Evolutionary conservation across 1,140 invertebrate genomes (phyloP), one percentile per base, ranked within the genome.

Genomic region (Lepidostoma basale): DNA sequence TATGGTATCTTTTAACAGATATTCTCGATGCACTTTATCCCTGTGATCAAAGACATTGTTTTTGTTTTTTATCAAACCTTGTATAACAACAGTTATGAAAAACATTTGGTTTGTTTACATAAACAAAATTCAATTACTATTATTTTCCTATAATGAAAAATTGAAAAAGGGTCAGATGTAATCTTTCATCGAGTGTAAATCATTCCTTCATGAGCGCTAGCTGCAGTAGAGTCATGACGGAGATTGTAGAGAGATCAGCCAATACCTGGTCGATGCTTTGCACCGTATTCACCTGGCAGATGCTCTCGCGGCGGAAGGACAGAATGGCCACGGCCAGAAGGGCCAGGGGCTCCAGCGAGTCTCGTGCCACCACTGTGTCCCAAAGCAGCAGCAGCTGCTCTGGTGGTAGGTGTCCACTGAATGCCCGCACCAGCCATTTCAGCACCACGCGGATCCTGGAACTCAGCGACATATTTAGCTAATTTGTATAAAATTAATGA

Each of bases 351-450:
- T 97, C 94, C 30, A 98, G 77, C 3, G 94, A 95, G 78, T 97
- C 94, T 75, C 95, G 96, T 5, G 92, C 95, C 1, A 98, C 81
- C 59, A 98, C 89, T 60, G 94, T 82, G 78, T 98, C 96, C 96
- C 96, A 98, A 6, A 98, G 81, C 30, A 92, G 88, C 0, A 98
- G 82, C 0, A 98, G 82, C 78, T 98, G 95, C 74, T 97, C 94
- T 3, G 94, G 94, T 0, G 93, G 90, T 47, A 98, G 82, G 77
- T 96, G 94, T 0, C 96, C 96, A 73, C 95, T 97, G 77, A 97
- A 98, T 1, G 92, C 95, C 69, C 95, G 85, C 86, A 98, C 96
- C 8, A 98, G 79, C 96, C 96, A 98, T 78, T 97, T 97, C 76
- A 98, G 96, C 2, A 96, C 94, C 16, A 98, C 88, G 74, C 91